phyloP scores from a whole-genome alignment of 64 coral and sea anemone species.

The Trachythela sp. region DNA sequence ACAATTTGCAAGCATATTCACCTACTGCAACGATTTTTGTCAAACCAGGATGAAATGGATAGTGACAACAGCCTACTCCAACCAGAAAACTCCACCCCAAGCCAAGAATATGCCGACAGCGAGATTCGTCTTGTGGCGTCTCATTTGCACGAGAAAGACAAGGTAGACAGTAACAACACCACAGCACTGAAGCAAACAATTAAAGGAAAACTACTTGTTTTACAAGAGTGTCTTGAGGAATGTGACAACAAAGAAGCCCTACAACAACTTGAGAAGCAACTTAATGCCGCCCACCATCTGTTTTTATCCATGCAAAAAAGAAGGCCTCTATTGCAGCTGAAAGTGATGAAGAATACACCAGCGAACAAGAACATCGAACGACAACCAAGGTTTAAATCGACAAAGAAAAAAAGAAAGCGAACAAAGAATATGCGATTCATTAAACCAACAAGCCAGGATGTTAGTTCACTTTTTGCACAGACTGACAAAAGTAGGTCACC shows the following conservation, averaged over 20 bases:
- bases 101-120: neutral
- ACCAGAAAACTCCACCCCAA: neutral
- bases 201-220: neutral
- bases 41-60: neutral
- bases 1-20: conserved; percentile 11
- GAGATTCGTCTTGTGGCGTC: neutral
- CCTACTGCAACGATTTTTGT: neutral
- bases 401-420: conserved; percentile 24
- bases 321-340: neutral
- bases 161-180: neutral
- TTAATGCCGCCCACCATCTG: conserved; percentile 1
- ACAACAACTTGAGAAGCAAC: conserved; percentile 19
- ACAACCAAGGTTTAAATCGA: conserved; percentile 32
- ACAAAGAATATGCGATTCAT: neutral
- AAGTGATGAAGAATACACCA: conserved; percentile 18
- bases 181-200: neutral
- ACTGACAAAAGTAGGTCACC: neutral
- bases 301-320: conserved; percentile 16
- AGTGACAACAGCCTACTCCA: neutral
- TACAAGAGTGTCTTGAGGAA: neutral
- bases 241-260: neutral
- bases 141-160: neutral
- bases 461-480: neutral
- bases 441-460: conserved; percentile 28
- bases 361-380: conserved; percentile 34